Base-by-base conservation (phyloP, 2,888 invertebrate genomes). In the Drosophila mettleri region DNA sequence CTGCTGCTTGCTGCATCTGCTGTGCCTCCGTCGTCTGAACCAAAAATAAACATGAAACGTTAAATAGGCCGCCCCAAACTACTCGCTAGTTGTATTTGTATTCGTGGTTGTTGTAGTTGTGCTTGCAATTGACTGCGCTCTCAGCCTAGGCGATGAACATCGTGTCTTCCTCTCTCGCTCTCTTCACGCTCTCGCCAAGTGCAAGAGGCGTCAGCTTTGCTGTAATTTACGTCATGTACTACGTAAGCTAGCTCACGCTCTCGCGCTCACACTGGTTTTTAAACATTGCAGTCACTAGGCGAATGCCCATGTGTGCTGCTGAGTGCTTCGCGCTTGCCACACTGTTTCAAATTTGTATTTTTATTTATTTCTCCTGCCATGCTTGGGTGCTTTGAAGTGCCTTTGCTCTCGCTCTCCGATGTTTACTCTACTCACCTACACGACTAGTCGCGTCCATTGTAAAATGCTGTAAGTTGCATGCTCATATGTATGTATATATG, bases 41-140 rank as follows among this genome's bases (percentile, higher is more conserved):
- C 87, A 78, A 87, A 83, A 87, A 89, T 89, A 83, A 83, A 87
- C 88, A 85, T 84, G 88, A 82, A 74, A 67, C 75, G 86, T 72
- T 75, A 89, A 83, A 87, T 83, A 83, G 83, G 83, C 88, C 83
- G 84, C 59, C 61, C 51, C 71, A 57, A 68, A 68, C 69, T 48
- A 60, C 61, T 53, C 59, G 27, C 48, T 63, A 51, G 45, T 45
- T 41, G 24, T 59, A 57, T 59, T 59, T 67, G 39, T 45, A n/a
- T 31, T 20, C 46, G 66, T 45, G 2, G 1, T 43, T 27, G 27
- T 34, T 57, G 41, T 60, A 39, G 62, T 60, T 69, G 45, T 41
- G 14, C n/a, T 9, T 69, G 49, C 62, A 52, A 57, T 49, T 53
- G 68, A 46, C n/a, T 41, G 16, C 8, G 71, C 62, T 61, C 66